phyloP scores from a whole-genome alignment of 1,140 invertebrate genomes.

The Tyrophagus putrescentiae region DNA sequence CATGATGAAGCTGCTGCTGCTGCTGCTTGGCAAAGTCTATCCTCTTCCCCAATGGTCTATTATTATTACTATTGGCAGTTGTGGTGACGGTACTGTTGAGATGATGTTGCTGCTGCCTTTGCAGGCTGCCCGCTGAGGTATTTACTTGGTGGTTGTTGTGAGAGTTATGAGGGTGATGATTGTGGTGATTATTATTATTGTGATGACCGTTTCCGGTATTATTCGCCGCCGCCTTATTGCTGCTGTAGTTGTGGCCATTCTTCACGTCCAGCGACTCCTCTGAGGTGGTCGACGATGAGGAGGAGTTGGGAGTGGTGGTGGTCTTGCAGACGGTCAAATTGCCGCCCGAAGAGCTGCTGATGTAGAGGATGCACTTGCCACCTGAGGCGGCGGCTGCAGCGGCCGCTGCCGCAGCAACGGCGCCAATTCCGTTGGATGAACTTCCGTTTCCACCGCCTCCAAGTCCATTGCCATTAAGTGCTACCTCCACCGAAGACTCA shows the following conservation, averaged over 20 bases:
- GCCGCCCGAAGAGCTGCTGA: background rate
- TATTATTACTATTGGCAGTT: constrained; percentile 14
- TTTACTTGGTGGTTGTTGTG: constrained; percentile 13
- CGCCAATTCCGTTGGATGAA: no score
- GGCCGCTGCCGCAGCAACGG: no score
- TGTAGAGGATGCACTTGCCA: constrained; percentile 9
- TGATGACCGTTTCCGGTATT: no score
- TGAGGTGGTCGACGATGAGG: background rate
- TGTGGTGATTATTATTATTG: no score
- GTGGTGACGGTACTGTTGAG: background rate
- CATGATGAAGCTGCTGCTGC: background rate
- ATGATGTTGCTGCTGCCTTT: background rate
- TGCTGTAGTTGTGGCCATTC: constrained; percentile 16
- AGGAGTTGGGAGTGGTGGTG: background rate
- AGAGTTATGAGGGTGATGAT: no score
- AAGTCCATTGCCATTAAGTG: no score
- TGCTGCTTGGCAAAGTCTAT: constrained; percentile 11
- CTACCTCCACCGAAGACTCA: no score
- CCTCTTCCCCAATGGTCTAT: background rate
- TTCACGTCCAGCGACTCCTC: constrained; percentile 4
- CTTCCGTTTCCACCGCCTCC: no score
- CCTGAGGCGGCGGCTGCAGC: no score
- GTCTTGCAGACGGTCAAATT: no score
- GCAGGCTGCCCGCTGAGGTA: background rate
- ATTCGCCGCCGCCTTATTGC: no score